Percentiles rank a stretch among this genome's conserved stretches.
Evolutionary conservation across 2,888 invertebrate species (phyloP).

Genomic region (Polietes domitor): DNA sequence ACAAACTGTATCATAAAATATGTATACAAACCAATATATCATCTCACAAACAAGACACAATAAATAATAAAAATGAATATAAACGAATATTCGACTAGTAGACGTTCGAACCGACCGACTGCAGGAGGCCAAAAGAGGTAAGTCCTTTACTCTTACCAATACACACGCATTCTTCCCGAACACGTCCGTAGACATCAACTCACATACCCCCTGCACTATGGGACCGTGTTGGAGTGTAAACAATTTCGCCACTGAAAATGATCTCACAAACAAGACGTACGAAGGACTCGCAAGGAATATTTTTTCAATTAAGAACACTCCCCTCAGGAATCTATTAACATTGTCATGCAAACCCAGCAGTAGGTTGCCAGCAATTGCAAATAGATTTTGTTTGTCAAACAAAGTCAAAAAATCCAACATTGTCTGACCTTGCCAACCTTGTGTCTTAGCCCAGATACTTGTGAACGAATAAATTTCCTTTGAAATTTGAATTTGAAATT

Average conservation of each 20-base stretch:
- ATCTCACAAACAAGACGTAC: no score
- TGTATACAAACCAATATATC: conserved; percentile 53
- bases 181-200: neutral
- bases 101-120: neutral
- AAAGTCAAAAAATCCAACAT: neutral
- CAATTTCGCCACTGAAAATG: no score
- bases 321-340: no score
- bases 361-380: no score
- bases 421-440: conserved; percentile 4
- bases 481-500: neutral
- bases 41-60: conserved; percentile 52
- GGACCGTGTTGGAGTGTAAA: neutral
- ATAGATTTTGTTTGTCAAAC: no score
- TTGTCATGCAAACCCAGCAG: no score
- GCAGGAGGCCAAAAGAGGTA: neutral
- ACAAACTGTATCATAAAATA: conserved; percentile 43
- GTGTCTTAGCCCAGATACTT: neutral
- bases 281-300: no score
- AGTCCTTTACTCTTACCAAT: neutral
- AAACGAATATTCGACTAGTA: conserved; percentile 34
- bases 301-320: no score
- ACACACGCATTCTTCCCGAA: neutral
- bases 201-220: neutral
- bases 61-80: conserved; percentile 31
- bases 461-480: neutral